These are phyloP conservation scores for Siniperca scherzeri DNA, from an alignment of 2,797 vertebrate species.

Conservation along the genomic window DNA sequence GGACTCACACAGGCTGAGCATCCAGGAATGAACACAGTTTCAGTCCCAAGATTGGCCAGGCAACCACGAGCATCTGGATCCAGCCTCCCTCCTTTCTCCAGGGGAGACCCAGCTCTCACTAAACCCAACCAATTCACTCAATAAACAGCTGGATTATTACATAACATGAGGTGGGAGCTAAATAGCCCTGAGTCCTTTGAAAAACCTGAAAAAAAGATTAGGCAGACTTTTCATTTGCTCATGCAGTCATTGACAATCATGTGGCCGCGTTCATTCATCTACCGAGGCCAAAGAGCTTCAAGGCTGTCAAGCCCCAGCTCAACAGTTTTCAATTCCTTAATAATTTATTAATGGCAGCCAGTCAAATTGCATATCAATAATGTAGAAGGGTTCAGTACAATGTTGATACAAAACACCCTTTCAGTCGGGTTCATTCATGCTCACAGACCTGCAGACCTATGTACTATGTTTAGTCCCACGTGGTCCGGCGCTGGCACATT, in stretches of 20 bases:
- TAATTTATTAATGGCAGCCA: slow-evolving; percentile 83
- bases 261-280: slow-evolving; percentile 56
- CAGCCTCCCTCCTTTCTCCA: slow-evolving; percentile 47
- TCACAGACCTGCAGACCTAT: slow-evolving; percentile 75
- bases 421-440: slow-evolving; percentile 73
- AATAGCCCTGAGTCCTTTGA: slow-evolving; percentile 51
- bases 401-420: slow-evolving; percentile 83
- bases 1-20: slow-evolving; percentile 12
- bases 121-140: slow-evolving; percentile 45
- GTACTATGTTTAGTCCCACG: slow-evolving; percentile 75
- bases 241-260: slow-evolving; percentile 56
- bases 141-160: slow-evolving; percentile 73
- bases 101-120: slow-evolving; percentile 45
- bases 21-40: slow-evolving; percentile 32
- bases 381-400: slow-evolving; percentile 82
- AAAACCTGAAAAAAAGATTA: slow-evolving; percentile 42
- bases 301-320: slow-evolving; percentile 69
- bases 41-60: slow-evolving; percentile 25
- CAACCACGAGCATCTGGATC: slow-evolving; percentile 62
- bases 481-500: slow-evolving; percentile 59
- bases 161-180: slow-evolving; percentile 46
- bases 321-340: slow-evolving; percentile 83
- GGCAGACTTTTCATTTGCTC: slow-evolving; percentile 50
- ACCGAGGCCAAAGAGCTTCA: slow-evolving; percentile 60
- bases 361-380: slow-evolving; percentile 86